Evolutionary conservation across 1,140 invertebrate genomes (phyloP).

Genomic region (Caenorhabditis remanei): DNA sequence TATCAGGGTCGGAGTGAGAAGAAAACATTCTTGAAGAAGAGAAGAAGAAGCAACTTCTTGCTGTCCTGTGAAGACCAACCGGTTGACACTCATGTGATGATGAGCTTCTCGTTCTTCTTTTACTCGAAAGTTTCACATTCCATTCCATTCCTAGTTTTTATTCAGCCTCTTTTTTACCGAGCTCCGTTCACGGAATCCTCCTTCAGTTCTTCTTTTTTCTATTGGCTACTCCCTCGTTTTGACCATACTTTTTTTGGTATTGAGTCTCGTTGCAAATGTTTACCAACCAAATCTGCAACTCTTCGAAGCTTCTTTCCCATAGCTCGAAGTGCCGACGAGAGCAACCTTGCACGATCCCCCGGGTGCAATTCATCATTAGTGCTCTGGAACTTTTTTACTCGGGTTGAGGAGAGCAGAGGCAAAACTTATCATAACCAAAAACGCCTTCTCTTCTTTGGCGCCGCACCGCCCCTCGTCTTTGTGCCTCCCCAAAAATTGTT

Average conservation of each 20-base stretch:
- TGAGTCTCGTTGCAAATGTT: constrained; percentile 27
- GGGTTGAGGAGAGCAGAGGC: neutral
- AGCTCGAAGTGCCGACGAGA: constrained; percentile 31
- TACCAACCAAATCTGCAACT: constrained; percentile 48
- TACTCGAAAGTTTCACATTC: constrained; percentile 39
- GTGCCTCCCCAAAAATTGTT: constrained; percentile 4
- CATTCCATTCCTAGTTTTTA: constrained; percentile 42
- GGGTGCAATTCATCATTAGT: constrained; percentile 51
- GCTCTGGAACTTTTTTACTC: constrained; percentile 55
- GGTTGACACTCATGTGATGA: constrained; percentile 41
- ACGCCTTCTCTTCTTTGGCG: constrained; percentile 10
- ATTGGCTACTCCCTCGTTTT: neutral
- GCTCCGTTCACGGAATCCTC: neutral
- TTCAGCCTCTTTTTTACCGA: neutral
- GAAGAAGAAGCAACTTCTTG: constrained; percentile 36
- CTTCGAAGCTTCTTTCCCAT: constrained; percentile 18
- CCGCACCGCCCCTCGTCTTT: constrained; percentile 17
- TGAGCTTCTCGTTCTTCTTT: constrained; percentile 40
- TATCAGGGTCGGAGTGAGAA: constrained; percentile 36
- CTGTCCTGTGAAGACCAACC: constrained; percentile 45
- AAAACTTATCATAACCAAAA: constrained; percentile 56
- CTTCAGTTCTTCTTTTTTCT: neutral
- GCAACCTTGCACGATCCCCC: constrained; percentile 42
- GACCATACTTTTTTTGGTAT: constrained; percentile 3
- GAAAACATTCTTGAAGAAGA: constrained; percentile 41